A percentile compares a stretch with the other conserved stretches of the same genome.
These are phyloP conservation scores for Brenthis ino DNA, from an alignment of 2,888 invertebrate species.

Conservation along the genomic window DNA sequence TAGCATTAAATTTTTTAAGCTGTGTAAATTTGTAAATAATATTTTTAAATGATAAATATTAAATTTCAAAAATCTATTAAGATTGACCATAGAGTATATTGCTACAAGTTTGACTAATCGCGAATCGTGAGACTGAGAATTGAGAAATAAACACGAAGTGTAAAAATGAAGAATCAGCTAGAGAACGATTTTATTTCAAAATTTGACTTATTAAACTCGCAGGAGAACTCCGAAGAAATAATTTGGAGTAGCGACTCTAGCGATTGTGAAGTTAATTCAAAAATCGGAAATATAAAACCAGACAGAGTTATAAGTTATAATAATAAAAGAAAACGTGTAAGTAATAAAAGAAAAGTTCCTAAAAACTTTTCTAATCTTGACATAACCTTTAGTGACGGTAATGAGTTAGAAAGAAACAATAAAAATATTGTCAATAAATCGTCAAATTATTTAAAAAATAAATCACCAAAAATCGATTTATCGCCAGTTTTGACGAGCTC, in stretches of 20 bases:
- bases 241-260: conserved; percentile 69
- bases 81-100: too few species aligned
- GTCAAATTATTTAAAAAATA: conserved; percentile 45
- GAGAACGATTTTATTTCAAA: conserved; percentile 57
- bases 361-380: conserved; percentile 62
- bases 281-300: conserved; percentile 43
- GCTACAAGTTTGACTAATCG: too few species aligned
- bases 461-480: conserved; percentile 20
- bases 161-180: conserved; percentile 56
- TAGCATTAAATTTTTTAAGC: too few species aligned
- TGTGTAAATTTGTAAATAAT: too few species aligned
- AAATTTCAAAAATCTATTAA: too few species aligned
- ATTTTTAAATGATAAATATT: too few species aligned
- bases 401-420: conserved; percentile 31
- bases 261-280: conserved; percentile 57
- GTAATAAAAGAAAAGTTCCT: conserved; percentile 48
- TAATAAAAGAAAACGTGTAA: conserved; percentile 64
- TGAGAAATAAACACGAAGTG: conserved; percentile 4
- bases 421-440: conserved; percentile 42
- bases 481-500: conserved; percentile 50
- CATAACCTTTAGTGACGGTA: conserved; percentile 49
- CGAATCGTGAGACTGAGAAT: too few species aligned
- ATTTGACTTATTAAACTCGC: conserved; percentile 63
- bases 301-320: conserved; percentile 40
- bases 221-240: conserved; percentile 64